phyloP scores from a whole-genome alignment of 2,113 vertebrate genomes.

The Siniperca knerii region DNA sequence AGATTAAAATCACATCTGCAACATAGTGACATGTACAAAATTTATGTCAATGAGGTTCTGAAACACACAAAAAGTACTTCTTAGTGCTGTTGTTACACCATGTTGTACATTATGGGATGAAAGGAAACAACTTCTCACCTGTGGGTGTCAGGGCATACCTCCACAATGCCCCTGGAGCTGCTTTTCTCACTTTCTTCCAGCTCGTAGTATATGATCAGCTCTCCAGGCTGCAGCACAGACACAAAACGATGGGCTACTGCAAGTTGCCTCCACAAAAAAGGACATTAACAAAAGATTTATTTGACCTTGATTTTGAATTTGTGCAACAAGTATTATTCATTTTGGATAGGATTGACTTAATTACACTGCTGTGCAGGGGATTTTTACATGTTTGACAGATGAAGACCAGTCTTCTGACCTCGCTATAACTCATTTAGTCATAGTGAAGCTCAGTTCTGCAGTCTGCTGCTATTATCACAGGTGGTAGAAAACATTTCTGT shows the following conservation, averaged over 20 bases:
- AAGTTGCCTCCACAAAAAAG: neutral
- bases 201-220: conserved; percentile 88
- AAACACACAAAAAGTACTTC: neutral
- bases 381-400: neutral
- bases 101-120: neutral
- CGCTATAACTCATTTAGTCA: neutral
- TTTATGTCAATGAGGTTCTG: too few relatives aligned
- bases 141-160: conserved; percentile 85
- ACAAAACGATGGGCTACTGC: neutral
- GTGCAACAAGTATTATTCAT: neutral
- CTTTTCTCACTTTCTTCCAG: conserved; percentile 85
- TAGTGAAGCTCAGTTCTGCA: neutral
- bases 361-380: neutral
- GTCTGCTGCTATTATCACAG: neutral
- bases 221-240: conserved; percentile 79
- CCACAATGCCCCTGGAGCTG: conserved; percentile 86
- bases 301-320: too few relatives aligned
- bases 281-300: neutral
- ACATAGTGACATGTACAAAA: neutral
- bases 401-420: neutral
- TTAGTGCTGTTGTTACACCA: neutral
- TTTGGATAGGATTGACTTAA: too few relatives aligned
- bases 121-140: conserved; percentile 70
- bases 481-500: neutral
- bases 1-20: neutral